These are phyloP conservation scores for Columba janthina DNA, from an alignment of 2,113 vertebrate species.

Conservation along the genomic window DNA sequence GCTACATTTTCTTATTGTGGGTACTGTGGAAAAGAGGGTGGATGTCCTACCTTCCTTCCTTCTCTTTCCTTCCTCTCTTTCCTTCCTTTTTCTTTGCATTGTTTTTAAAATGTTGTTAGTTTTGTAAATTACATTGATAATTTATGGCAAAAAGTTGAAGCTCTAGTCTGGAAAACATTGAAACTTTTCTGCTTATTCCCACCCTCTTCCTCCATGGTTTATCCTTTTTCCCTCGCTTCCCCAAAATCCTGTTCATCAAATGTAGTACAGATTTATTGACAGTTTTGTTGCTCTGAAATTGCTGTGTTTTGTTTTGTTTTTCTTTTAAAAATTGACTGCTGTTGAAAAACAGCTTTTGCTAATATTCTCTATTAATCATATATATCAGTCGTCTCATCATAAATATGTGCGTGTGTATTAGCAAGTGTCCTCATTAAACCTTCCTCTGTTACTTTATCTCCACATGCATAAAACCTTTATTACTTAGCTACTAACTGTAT, in stretches of 20 bases:
- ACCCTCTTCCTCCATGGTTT: background rate
- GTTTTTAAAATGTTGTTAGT: background rate
- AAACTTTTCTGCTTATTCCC: background rate
- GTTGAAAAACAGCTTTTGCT: background rate
- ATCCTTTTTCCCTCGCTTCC: background rate
- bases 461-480: background rate
- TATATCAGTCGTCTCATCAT: background rate
- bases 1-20: background rate
- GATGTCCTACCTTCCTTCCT: background rate
- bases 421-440: background rate
- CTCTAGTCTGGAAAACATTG: background rate
- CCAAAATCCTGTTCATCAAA: background rate
- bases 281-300: background rate
- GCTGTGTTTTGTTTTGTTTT: fast-evolving
- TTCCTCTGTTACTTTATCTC: background rate
- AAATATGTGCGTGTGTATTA: background rate
- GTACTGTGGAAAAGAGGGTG: background rate
- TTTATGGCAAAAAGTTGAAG: background rate
- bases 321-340: background rate
- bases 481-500: background rate
- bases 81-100: no score
- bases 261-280: background rate
- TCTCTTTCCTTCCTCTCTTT: no score
- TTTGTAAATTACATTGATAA: background rate
- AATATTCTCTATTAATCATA: background rate